A percentile compares a stretch with the other conserved stretches of the same genome.
phyloP scores from a whole-genome alignment of 2,888 invertebrate species.

The Drosophila ustulata region DNA sequence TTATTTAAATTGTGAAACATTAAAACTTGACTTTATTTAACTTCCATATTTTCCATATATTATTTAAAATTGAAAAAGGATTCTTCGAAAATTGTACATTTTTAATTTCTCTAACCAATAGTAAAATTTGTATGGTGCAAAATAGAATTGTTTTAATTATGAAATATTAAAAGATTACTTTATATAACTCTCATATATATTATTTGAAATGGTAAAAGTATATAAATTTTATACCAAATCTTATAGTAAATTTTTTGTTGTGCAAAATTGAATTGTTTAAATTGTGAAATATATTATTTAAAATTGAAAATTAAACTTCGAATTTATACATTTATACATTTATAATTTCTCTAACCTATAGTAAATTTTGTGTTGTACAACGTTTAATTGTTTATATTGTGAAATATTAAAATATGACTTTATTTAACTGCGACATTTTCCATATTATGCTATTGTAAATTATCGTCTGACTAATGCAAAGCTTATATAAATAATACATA shows the following conservation, averaged over 20 bases:
- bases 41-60: no score
- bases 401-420: neutral
- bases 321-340: neutral
- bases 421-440: neutral
- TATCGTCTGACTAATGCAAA: neutral
- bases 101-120: neutral
- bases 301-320: neutral
- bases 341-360: neutral
- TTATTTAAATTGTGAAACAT: neutral
- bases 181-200: no score
- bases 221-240: no score
- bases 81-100: neutral
- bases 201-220: no score
- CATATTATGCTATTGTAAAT: constrained; percentile 1
- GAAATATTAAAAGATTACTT: neutral
- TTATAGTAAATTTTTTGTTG: no score
- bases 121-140: no score
- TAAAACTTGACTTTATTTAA: neutral
- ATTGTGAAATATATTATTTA: neutral
- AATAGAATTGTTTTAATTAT: neutral
- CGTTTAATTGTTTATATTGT: neutral
- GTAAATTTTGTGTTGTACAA: no score
- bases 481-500: no score
- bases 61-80: no score
- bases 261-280: no score